Conservation (phyloP, 1,140 invertebrate species). For the Cotesia glomerata region DNA sequence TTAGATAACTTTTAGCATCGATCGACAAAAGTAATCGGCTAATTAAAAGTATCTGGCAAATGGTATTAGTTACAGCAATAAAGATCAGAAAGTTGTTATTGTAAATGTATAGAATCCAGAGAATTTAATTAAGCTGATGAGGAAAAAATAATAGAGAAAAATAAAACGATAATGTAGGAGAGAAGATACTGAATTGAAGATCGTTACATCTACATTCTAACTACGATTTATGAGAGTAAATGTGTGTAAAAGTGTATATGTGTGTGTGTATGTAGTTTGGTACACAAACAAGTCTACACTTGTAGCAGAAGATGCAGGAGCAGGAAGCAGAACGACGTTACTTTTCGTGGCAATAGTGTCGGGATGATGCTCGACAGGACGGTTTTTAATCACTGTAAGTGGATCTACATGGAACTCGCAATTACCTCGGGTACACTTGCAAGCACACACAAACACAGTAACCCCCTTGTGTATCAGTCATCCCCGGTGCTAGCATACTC, state of each 20-base stretch:
- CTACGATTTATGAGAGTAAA: too few relatives aligned
- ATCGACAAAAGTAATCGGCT: slow-evolving; percentile 28
- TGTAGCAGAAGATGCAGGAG: not conserved
- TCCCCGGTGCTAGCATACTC: slow-evolving; percentile 24
- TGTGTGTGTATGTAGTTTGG: not conserved
- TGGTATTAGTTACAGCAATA: slow-evolving; percentile 4
- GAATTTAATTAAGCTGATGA: slow-evolving; percentile 32
- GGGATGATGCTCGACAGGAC: slow-evolving; percentile 57
- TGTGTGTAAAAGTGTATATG: too few relatives aligned
- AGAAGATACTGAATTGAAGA: not conserved
- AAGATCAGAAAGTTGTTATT: not conserved
- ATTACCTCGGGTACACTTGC: slow-evolving; percentile 56
- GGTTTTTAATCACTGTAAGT: slow-evolving; percentile 66
- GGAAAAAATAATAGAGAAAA: not conserved
- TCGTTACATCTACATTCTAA: too few relatives aligned
- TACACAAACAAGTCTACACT: slow-evolving; percentile 3
- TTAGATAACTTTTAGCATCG: slow-evolving; percentile 1
- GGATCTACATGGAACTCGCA: slow-evolving; percentile 61
- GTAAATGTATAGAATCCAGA: not conserved
- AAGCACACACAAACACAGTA: slow-evolving; percentile 35
- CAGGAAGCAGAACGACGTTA: slow-evolving; percentile 1
- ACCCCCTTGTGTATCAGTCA: slow-evolving; percentile 54
- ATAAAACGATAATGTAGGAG: not conserved
- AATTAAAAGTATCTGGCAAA: slow-evolving; percentile 23
- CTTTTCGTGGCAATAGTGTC: slow-evolving; percentile 7